Evolutionary conservation across 2,113 vertebrate species (phyloP), one percentile per base, ranked within the genome.

Genomic region (Trematocara nigrifrons): DNA sequence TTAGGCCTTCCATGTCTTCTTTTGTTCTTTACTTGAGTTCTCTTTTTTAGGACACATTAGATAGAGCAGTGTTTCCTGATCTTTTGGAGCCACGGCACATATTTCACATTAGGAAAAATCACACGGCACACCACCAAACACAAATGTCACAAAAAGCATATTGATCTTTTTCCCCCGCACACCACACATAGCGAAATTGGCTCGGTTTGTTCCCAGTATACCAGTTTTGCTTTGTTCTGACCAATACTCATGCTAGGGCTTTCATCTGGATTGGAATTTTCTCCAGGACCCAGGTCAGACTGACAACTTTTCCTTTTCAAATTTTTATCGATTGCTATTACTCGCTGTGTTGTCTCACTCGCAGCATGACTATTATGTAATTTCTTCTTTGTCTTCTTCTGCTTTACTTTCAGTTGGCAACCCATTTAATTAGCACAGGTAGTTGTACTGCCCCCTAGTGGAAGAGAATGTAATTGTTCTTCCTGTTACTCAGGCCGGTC

Each of bases 111-210:
- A 59, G 26, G 7, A 57, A 57, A 59, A 59, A 33, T 59, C 56
- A 16, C 56, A 33, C 2, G 5, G 56, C 56, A 59, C 56, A 59
- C 13, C 29, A 59, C 56, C 56, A 59, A 59, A 59, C 56, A 33
- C 29, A 59, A 59, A 33, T 59, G 56, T 59, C 56, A 59, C 15
- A 59, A 59, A 59, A 59, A 31, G 26, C 56, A 33, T 33, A 10
- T 31, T 3, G 15, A 59, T 59, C 7, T 1, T 59, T 31, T 6
- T 0, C 56, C 15, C 2, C 13, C 29, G 0, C 56, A 33, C 29
- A 59, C 56, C 26, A 59, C 5, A 3, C 7, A 18, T 59, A 18
- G 29, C 1, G 5, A 33, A 16, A 59, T 59, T 59, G 56, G 56
- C 7, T 59, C 5, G 0, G 56, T 59, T 59, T 59, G 15, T 18